These are phyloP conservation scores for Xiphophorus couchianus DNA, from an alignment of 2,113 vertebrate species.

Conservation along the genomic window DNA sequence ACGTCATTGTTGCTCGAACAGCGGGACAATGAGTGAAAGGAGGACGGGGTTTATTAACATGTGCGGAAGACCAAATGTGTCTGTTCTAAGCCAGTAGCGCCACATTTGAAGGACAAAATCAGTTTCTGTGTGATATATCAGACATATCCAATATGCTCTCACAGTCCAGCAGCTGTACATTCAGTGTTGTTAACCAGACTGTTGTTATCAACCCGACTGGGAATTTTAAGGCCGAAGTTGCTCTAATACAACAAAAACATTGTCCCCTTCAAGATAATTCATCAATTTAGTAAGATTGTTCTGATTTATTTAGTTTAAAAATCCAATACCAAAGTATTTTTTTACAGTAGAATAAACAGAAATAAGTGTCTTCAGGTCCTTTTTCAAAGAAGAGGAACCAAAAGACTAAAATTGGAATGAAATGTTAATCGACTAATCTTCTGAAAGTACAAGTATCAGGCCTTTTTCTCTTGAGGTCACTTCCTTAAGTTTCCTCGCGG, in stretches of 20 bases:
- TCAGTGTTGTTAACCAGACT: not conserved
- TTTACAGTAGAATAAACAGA: not conserved
- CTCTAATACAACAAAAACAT: not conserved
- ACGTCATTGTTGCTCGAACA: conserved; percentile 83
- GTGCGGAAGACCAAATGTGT: conserved; percentile 21
- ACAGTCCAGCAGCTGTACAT: conserved; percentile 1
- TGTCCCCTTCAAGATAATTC: too few relatives aligned
- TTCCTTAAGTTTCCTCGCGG: too few relatives aligned
- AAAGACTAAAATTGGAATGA: not conserved
- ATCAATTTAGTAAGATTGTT: not conserved
- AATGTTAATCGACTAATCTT: not conserved
- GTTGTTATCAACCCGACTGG: not conserved
- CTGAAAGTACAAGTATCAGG: too few relatives aligned
- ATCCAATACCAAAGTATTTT: not conserved
- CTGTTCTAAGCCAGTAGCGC: conserved; percentile 59
- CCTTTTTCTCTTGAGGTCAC: not conserved
- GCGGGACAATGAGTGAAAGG: conserved; percentile 80
- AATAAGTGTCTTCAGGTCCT: not conserved
- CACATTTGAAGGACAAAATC: conserved; percentile 38
- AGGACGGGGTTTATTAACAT: not conserved
- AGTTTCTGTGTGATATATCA: conserved; percentile 38
- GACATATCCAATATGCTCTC: not conserved
- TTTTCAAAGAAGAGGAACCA: too few relatives aligned
- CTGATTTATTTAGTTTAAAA: not conserved
- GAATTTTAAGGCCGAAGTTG: not conserved